Evolutionary conservation across 2,888 invertebrate species (phyloP), one percentile per base, ranked within the genome.

Genomic region (Dastarcus helophoroides): DNA sequence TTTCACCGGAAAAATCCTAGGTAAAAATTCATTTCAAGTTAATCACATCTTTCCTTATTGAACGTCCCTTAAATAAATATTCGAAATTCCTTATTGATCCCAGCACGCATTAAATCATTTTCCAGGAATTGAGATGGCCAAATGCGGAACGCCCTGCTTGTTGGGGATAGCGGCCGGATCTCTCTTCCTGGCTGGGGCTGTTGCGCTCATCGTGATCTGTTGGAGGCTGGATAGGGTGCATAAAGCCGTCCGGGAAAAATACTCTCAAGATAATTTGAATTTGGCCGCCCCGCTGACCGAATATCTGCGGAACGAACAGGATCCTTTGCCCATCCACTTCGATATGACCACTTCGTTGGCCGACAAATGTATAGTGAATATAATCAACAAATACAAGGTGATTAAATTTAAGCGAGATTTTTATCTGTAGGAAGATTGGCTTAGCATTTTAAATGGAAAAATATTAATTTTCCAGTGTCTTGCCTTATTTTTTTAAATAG

Each of bases 111-210:
- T 32, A 4, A 21, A 35, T 32, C 23, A 29, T 24, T 23, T 34
- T 33, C 3, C 14, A 51, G 54, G 49, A 29, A 35, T 39, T 14
- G 50, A 51, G 22, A 39, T 48, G 31, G 38, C 50, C 43, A 54
- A 55, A 29, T 68, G 68, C 39, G 68, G 66, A 14, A 58, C 62
- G 1, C 51, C 58, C 2, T 68, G 68, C 38, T 52, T 67, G 38
- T 42, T 64, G 31, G 63, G 65, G 7, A 58, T 65, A 3, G 53
- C 58, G 10, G 59, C 58, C 0, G 64, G 62, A 1, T 53, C 57
- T 10, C 42, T 63, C 6, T 61, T 67, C 39, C 42, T 58, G 4
- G 40, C 50, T 15, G 46, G 49, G 4, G 48, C 52, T 1, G 45
- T 55, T 4, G 50, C 50, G 3, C 40, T 52, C 4, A 44, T 55